Evolutionary conservation across 2,113 vertebrate species (phyloP).

Genomic region (Platysteira castanea): DNA sequence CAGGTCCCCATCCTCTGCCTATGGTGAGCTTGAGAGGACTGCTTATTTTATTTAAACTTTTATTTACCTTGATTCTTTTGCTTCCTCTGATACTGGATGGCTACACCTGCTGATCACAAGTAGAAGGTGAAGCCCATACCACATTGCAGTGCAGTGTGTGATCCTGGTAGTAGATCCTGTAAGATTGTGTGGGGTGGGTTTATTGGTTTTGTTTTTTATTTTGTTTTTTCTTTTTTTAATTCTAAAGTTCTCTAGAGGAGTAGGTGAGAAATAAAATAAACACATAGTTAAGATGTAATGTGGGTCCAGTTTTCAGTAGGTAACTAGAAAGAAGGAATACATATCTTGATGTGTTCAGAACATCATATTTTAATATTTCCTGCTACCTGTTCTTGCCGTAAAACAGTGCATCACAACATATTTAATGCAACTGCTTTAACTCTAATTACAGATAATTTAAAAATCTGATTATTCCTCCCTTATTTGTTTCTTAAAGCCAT

Average conservation of each 20-base stretch:
- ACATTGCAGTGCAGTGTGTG: background rate
- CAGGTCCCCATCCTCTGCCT: background rate
- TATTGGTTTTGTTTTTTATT: no score
- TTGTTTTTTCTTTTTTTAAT: background rate
- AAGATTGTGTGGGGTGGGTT: background rate
- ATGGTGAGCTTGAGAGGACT: background rate
- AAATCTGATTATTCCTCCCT: background rate
- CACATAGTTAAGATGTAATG: background rate
- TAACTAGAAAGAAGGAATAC: background rate
- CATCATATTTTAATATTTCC: background rate
- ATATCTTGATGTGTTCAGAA: background rate
- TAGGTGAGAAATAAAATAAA: background rate
- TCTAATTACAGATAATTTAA: background rate
- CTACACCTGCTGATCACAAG: background rate
- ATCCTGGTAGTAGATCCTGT: background rate
- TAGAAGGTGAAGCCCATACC: background rate
- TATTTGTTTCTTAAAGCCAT: background rate
- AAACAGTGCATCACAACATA: background rate
- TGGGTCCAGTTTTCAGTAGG: background rate
- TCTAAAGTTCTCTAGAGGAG: background rate
- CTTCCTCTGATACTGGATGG: background rate
- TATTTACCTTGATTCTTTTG: background rate
- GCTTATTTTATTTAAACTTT: background rate
- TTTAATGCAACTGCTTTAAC: background rate
- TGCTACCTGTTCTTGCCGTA: background rate